Base-by-base conservation (phyloP, 2,113 vertebrate species). In the Lophius piscatorius region DNA sequence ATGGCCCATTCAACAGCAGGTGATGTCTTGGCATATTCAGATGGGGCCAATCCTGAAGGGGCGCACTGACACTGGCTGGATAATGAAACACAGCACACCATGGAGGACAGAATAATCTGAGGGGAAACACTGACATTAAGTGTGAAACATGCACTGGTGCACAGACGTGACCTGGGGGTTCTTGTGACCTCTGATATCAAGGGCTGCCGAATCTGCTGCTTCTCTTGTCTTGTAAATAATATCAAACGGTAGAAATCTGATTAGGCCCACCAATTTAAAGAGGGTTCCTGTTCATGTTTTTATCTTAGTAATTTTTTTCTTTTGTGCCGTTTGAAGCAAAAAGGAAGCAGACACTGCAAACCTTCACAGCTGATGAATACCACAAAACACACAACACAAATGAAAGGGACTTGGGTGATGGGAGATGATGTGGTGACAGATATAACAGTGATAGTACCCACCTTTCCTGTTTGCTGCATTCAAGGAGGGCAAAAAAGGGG, bases 391-490 rank as follows among this genome's bases (percentile, higher is more conserved):
- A 85, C 79, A 70, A 70, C 57, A 86, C 70, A 26, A 41, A 86
- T 80, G 66, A 60, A 67, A 24, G 50, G 51, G 62, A 47, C 42
- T 29, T 46, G 61, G 70, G 40, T 22, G 23, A 36, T 66, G 68
- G 48, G 16, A 41, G 52, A 77, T 77, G 65, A 63, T 58, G 52
- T 52, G 22, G 31, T 44, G 54, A 56, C 36, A 59, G 38, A 69
- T 21, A 75, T 63, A 54, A 89, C 59, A 85, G 71, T 70, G 38
- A 72, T 29, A 55, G 72, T 89, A 93, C 95, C 90, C 95, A 98
- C 96, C 96, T 96, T 95, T 96, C 96, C 91, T 95, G 95, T 92
- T 98, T 98, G 92, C 96, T 98, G 95, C 91, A 82, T 95, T 93
- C 92, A 91, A 54, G 88, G 85, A 89, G 77, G 84, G 69, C 82